Evolutionary conservation across 2,888 invertebrate genomes (phyloP), one percentile per base, ranked within the genome.

Genomic region (Adelognathus sp.): DNA sequence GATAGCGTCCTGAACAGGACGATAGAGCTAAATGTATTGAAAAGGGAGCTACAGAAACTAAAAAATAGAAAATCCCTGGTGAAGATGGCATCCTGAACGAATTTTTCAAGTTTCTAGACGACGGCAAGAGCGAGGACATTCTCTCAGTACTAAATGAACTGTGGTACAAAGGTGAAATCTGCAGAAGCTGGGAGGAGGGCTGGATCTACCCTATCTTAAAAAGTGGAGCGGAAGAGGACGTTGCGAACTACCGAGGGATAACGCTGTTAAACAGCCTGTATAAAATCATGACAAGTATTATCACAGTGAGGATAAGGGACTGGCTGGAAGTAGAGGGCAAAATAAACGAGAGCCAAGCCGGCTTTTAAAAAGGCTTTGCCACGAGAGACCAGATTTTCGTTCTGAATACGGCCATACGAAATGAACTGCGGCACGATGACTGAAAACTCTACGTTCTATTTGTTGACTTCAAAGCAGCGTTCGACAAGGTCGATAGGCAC

Each of bases 341-440:
- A 9, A 29, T 81, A 5, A 50, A 31, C n/a, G 81, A 83, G 61
- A 63, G 33, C 39, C 78, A 83, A 56, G 81, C 77, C n/a, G 81
- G 76, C 0, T 82, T 81, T 31, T 33, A 76, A 11, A 46, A 56
- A 27, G 66, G 21, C 4, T 27, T 18, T 21, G 27, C 44, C 1
- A 71, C 61, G 9, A 60, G 71, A 27, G 60, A 71, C 27, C 61
- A 71, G 60, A 46, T 71, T 1, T 60, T 71, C 9, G 36, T 58
- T 1, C 16, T 70, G 11, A 71, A 61, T n/a, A 9, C 60, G 0
- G 11, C 60, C 3, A 71, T 71, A 31, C 36, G 39, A 7, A 71
- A 71, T 11, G 31, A 29, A 9, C 33, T 71, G n/a, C n/a, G n/a
- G n/a, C 36, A 36, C 5, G 36, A 36, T 36, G 9, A 11, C 36